Evolutionary conservation across 2,113 vertebrate species (phyloP), one percentile per base, ranked within the genome.

Genomic region (Alectura lathami): DNA sequence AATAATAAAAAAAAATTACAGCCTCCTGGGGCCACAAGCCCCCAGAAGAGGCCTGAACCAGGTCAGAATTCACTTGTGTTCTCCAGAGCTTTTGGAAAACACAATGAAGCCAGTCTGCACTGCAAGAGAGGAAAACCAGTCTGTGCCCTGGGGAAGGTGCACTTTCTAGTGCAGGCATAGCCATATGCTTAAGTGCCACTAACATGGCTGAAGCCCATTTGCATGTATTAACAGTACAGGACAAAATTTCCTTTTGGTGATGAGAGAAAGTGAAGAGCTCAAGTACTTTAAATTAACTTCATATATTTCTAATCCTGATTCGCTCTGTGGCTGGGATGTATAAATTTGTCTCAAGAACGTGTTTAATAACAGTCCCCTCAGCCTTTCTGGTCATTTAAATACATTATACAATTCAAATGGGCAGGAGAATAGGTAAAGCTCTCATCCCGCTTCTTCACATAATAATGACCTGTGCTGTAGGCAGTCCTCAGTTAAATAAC

Each of bases 391-490:
- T 59, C 7, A 34, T 83, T 83, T 70, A 34, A 56, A 45, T 26
- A 23, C 3, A 1, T 38, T 56, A 20, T 16, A 24, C 40, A 45
- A 54, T 64, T 83, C 15, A 34, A 36, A 75, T 0, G 3, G 24
- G 10, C 34, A 54, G 40, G 18, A 72, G 21, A 68, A 51, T 4
- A 54, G 12, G 27, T 29, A 26, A 82, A 92, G 8, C 22, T 67
- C n/a, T 76, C 22, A 56, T 26, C 16, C 21, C 24, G 62, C 0
- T 0, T 2, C 0, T 60, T 70, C 48, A 29, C 48, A 24, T 51
- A 79, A 66, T n/a, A 70, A 36, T 42, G 32, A 34, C 72, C 8
- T 51, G 6, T 60, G 2, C 0, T 48, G 30, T 18, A 83, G 42
- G 17, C 48, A 73, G 20, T 45, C 66, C 36, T 66, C 9, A 0